phyloP scores from a whole-genome alignment of 2,797 vertebrate species.

The Malurus splendens region DNA sequence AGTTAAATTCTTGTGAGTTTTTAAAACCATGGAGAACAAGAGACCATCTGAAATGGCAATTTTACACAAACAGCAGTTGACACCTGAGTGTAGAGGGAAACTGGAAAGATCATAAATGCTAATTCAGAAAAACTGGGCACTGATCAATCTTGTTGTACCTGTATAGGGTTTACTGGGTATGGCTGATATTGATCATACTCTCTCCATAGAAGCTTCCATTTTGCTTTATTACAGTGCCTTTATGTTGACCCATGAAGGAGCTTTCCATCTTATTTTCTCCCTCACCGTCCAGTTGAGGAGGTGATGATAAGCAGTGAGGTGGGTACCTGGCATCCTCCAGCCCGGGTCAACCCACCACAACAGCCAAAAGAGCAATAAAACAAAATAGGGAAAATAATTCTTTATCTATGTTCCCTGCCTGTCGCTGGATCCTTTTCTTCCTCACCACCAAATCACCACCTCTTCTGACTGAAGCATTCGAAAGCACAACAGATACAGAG shows the following conservation, averaged over 20 bases:
- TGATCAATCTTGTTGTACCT: background rate
- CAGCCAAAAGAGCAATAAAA: background rate
- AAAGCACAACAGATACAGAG: background rate
- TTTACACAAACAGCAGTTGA: background rate
- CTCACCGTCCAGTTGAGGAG: fast-evolving
- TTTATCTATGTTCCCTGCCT: background rate
- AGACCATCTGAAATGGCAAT: background rate
- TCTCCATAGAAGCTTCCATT: background rate
- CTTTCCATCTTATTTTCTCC: background rate
- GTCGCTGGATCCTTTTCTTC: background rate
- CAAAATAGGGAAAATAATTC: background rate
- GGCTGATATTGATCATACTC: background rate
- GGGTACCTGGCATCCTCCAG: background rate
- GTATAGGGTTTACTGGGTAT: background rate
- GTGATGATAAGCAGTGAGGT: background rate
- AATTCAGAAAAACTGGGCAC: background rate
- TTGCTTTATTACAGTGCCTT: background rate
- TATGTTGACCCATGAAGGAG: background rate
- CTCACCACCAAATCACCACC: background rate
- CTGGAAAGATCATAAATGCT: background rate
- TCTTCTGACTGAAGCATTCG: background rate
- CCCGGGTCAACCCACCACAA: background rate
- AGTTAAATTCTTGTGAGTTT: background rate
- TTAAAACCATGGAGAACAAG: background rate
- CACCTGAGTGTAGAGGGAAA: background rate